A percentile compares a stretch with the other conserved stretches of the same genome.
Conservation (phyloP, 92 coral and sea anemone species). For the Palythoa caribaeorum region DNA sequence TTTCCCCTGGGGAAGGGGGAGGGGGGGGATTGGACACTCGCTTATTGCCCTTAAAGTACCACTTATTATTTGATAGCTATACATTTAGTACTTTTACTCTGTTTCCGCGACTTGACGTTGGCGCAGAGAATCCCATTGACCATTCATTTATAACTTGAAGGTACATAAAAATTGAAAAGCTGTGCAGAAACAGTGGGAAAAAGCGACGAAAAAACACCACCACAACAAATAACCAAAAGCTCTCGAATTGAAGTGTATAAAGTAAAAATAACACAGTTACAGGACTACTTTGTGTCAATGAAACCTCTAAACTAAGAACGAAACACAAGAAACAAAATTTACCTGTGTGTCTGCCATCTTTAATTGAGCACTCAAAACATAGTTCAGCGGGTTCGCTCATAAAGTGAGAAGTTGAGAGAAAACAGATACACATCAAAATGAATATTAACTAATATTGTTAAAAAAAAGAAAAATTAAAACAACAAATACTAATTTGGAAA, state of each 20-base stretch:
- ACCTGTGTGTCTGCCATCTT: constrained; percentile 88
- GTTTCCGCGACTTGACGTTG: not conserved
- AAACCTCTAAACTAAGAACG: too few species aligned
- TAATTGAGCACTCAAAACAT: constrained; percentile 26
- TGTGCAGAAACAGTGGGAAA: too few species aligned
- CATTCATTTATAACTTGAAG: not conserved
- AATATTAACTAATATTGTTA: not conserved
- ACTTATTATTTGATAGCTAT: too few species aligned
- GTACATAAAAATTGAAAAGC: not conserved
- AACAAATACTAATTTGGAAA: not conserved
- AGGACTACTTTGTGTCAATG: too few species aligned
- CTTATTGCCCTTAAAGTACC: too few species aligned
- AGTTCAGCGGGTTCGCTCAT: constrained; percentile 31
- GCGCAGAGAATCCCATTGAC: not conserved
- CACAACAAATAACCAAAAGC: too few species aligned
- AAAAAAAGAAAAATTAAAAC: not conserved
- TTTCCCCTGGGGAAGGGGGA: too few species aligned
- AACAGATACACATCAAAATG: not conserved
- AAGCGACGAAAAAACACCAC: too few species aligned
- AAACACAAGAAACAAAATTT: not conserved
- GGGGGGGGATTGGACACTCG: too few species aligned
- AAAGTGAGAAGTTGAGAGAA: constrained; percentile 35
- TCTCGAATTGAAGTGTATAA: too few species aligned
- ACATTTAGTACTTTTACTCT: too few species aligned
- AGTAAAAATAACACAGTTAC: too few species aligned